Evolutionary conservation across 2,797 vertebrate species (phyloP), one percentile per base, ranked within the genome.

Genomic region (Hafferia zeledoni): DNA sequence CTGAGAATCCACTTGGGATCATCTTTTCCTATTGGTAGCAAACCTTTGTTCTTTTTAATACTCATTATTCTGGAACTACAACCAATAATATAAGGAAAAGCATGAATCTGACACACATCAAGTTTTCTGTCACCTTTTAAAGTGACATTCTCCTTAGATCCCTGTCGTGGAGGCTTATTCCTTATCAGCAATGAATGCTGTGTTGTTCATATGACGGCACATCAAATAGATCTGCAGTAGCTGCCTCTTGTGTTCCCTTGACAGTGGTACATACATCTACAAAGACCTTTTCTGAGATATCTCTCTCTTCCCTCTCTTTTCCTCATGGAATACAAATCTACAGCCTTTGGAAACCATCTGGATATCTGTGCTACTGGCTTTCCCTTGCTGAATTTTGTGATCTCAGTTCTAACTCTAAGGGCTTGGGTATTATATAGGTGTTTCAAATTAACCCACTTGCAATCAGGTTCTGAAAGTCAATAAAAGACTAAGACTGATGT

Each of bases 21-120:
- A 55, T 81, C 70, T 84, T 55, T 89, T 91, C 27, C 55, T 90
- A 44, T 86, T 83, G 80, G 41, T 63, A 89, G 83, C 31, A 90
- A 83, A 85, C 52, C 78, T 85, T 92, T 87, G 17, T 87, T 83
- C 64, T 55, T 80, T 94, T 77, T 80, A 49, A 83, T 75, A 35
- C 74, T 95, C 53, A 2, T 90, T 92, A 88, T 93, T 88, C 39
- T 30, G 30, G 39, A 76, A 41, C 52, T 79, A 23, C 7, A 27
- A 72, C 87, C 91, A 72, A 59, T 91, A 90, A 69, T 47, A 16
- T 24, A 65, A 69, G 70, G 56, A 67, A 61, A 63, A 59, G 30
- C 31, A 17, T 41, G 39, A 55, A 61, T 75, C 87, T 93, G 68
- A 35, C 43, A 57, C 39, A 39, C 46, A 28, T 77, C 67, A 79